Conservation (phyloP, 2,888 invertebrate genomes). For the Adela reaumurella region DNA sequence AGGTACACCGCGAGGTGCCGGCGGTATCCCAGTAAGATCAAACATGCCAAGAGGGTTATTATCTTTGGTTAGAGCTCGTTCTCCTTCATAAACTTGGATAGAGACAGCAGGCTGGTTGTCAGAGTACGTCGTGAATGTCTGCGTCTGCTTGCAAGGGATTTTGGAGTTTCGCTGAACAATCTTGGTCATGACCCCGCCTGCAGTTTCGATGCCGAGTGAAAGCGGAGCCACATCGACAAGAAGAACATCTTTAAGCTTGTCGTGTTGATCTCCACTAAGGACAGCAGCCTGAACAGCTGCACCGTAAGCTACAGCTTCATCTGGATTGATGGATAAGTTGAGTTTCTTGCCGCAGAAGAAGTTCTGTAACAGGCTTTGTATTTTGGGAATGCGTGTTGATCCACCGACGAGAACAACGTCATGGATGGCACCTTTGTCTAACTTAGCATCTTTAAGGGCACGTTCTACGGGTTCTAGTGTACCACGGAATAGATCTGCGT, state of each 20-base stretch:
- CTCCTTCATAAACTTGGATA: too few relatives aligned
- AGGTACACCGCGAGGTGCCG: slow-evolving; percentile 65
- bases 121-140: slow-evolving; percentile 73
- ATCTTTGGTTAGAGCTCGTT: slow-evolving; percentile 75
- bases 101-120: slow-evolving; percentile 76
- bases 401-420: slow-evolving; percentile 80
- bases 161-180: slow-evolving; percentile 68
- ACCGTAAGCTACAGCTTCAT: too few relatives aligned
- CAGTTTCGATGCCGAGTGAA: too few relatives aligned
- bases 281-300: too few relatives aligned
- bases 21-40: too few relatives aligned
- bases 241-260: slow-evolving; percentile 65
- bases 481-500: slow-evolving; percentile 59
- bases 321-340: slow-evolving; percentile 67
- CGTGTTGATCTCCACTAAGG: too few relatives aligned
- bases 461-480: slow-evolving; percentile 73
- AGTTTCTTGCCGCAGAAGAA: too few relatives aligned
- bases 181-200: slow-evolving; percentile 71
- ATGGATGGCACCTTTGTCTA: slow-evolving; percentile 66
- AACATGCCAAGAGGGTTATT: slow-evolving; percentile 66
- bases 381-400: too few relatives aligned
- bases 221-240: slow-evolving; percentile 60
- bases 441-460: slow-evolving; percentile 63
- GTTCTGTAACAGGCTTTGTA: slow-evolving; percentile 54
- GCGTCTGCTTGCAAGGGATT: slow-evolving; percentile 67